Conservation (phyloP, 2,113 vertebrate genomes). For the Sakesphorus luctuosus region DNA sequence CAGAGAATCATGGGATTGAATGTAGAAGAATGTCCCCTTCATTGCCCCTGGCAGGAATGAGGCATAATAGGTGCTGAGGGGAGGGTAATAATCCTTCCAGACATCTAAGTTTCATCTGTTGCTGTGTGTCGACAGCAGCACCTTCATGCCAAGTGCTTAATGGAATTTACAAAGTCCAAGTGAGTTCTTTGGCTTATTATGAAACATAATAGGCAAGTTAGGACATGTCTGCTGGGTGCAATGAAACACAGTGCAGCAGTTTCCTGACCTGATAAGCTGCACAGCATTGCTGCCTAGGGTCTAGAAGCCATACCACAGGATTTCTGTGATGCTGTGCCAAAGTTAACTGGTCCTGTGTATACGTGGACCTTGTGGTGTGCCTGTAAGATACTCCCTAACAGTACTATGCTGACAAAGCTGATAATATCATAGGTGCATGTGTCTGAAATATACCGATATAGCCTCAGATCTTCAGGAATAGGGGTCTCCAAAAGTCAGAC, state of each 20-base stretch:
- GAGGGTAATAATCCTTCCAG: not conserved
- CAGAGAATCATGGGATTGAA: fast-evolving
- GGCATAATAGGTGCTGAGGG: not conserved
- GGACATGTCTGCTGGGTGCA: not conserved
- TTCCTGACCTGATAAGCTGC: not conserved
- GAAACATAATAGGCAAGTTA: conserved; percentile 26
- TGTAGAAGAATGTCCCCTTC: fast-evolving
- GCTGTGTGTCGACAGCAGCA: not conserved
- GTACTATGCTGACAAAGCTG: not conserved
- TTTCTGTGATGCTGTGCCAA: not conserved
- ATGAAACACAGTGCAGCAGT: not conserved
- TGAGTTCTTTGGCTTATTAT: conserved; percentile 8
- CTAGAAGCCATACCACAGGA: not conserved
- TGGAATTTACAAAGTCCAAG: conserved; percentile 18
- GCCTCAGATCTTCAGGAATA: not conserved
- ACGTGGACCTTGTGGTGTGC: not conserved
- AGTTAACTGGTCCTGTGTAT: not conserved
- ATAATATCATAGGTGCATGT: not conserved
- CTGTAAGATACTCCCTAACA: not conserved
- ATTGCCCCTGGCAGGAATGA: not conserved
- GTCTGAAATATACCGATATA: not conserved
- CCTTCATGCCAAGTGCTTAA: not conserved
- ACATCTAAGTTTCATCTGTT: not conserved
- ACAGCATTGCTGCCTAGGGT: not conserved
- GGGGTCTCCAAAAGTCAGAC: not conserved